These are phyloP conservation scores for Epistrophe grossulariae DNA, from an alignment of 2,888 invertebrate species.

Conservation along the genomic window DNA sequence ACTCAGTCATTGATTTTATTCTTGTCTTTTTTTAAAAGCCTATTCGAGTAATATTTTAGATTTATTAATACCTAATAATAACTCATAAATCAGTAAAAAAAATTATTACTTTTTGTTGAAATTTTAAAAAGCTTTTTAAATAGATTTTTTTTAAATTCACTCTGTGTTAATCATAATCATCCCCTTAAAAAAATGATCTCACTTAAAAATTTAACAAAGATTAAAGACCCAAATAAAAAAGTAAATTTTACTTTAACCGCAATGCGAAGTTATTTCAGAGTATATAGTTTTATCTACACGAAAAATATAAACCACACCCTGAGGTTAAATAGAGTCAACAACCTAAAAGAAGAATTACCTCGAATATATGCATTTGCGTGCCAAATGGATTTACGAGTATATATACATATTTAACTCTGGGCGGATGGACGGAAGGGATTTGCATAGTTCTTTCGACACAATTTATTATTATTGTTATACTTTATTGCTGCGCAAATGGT, in stretches of 20 bases:
- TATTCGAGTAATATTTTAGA: too few species aligned
- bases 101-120: too few species aligned
- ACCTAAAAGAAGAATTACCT: slow-evolving; percentile 51
- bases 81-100: too few species aligned
- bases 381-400: slow-evolving; percentile 47
- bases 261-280: slow-evolving; percentile 37
- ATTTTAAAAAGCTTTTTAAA: too few species aligned
- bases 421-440: slow-evolving; percentile 57
- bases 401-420: background rate
- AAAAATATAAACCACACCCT: slow-evolving; percentile 47
- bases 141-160: too few species aligned
- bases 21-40: too few species aligned
- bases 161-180: background rate
- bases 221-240: background rate
- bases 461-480: slow-evolving; percentile 57
- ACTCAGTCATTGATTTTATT: too few species aligned
- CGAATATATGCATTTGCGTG: slow-evolving; percentile 59
- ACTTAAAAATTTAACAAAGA: background rate
- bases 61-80: too few species aligned
- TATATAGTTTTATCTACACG: background rate
- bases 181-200: background rate
- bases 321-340: slow-evolving; percentile 50
- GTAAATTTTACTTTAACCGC: slow-evolving; percentile 9
- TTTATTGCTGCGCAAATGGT: slow-evolving; percentile 64
- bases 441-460: slow-evolving; percentile 53